Conservation (phyloP, 2,888 invertebrate genomes). For the Nemapogon koenigi region DNA sequence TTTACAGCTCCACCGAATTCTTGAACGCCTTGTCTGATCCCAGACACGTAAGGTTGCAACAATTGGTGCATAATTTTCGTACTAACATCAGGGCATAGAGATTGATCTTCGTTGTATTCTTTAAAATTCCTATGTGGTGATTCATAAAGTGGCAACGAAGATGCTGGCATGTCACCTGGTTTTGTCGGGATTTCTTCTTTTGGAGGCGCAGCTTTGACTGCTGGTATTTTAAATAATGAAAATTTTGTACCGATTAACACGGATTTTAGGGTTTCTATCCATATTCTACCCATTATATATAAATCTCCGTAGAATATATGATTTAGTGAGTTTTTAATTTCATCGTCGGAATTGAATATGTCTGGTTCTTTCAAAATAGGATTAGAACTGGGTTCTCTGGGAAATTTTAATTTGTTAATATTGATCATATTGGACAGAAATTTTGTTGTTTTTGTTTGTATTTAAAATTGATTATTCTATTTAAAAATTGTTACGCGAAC, state of each 20-base stretch:
- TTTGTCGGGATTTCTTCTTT: constrained; percentile 22
- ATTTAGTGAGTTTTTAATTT: constrained; percentile 16
- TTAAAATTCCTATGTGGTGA: constrained; percentile 37
- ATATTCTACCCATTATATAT: constrained; percentile 29
- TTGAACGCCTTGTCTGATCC: constrained; percentile 18
- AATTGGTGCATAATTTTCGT: constrained; percentile 27
- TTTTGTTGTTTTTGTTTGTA: too few relatives aligned
- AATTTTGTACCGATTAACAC: constrained; percentile 25
- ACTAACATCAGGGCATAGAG: constrained; percentile 26
- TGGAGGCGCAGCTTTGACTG: constrained; percentile 23
- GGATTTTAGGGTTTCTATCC: constrained; percentile 27
- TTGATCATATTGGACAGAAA: too few relatives aligned
- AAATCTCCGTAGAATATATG: constrained; percentile 26
- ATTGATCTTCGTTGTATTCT: constrained; percentile 22
- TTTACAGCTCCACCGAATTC: constrained; percentile 15
- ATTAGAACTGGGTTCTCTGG: too few relatives aligned
- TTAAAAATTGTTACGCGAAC: too few relatives aligned
- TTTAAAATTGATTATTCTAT: too few relatives aligned
- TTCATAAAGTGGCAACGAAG: constrained; percentile 35
- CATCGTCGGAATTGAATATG: constrained; percentile 13
- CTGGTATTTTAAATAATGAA: constrained; percentile 22
- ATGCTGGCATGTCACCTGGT: constrained; percentile 38
- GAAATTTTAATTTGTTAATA: too few relatives aligned
- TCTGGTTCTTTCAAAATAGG: too few relatives aligned
- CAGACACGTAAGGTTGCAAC: constrained; percentile 28